phyloP scores from a whole-genome alignment of 35 echinoderm and acorn worm genomes.

The Amphiura filiformis region DNA sequence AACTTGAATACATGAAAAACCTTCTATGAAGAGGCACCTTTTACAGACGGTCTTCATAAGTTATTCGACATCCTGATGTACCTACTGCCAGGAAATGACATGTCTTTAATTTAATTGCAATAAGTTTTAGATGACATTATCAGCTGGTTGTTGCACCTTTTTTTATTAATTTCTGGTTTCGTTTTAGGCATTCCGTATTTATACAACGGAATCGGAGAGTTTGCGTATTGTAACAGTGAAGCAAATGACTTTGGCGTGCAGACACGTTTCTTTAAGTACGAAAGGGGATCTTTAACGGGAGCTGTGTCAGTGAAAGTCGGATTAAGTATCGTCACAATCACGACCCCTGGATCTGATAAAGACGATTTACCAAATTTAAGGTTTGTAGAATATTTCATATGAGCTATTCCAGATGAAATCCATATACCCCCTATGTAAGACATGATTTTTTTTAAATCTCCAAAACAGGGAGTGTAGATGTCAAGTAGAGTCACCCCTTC shows the following conservation, averaged over 20 bases:
- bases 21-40: no score
- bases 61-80: no score
- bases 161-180: background rate
- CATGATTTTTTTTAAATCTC: no score
- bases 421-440: no score
- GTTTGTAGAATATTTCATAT: background rate
- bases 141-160: background rate
- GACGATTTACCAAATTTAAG: background rate
- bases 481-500: no score
- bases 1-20: no score
- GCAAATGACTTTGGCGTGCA: background rate
- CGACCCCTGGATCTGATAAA: background rate
- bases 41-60: no score
- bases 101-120: background rate
- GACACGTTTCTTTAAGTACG: background rate
- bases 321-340: background rate
- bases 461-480: no score
- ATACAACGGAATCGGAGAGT: background rate
- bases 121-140: background rate
- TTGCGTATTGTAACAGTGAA: background rate
- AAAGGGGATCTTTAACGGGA: background rate
- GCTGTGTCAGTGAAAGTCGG: background rate
- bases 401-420: no score
- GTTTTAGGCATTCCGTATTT: background rate
- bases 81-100: no score